Evolutionary conservation across 2,888 invertebrate genomes (phyloP).

Genomic region (Pseudanteris insignis): DNA sequence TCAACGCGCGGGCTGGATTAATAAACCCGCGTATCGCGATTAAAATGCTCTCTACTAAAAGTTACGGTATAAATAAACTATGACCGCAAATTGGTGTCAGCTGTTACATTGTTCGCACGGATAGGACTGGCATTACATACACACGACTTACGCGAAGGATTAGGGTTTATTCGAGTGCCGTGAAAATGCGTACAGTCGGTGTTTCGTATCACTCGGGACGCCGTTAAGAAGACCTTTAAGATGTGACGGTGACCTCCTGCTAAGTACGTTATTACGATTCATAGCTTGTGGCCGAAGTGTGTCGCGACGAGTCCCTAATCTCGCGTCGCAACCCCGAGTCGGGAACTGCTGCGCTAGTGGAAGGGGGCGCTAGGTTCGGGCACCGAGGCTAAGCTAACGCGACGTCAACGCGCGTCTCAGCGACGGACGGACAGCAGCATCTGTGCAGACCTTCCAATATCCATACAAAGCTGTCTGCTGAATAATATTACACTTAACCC

Average conservation of each 20-base stretch:
- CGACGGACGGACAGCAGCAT: constrained; percentile 61
- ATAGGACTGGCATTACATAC: background rate
- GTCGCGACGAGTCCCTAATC: constrained; percentile 48
- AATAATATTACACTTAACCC: constrained; percentile 67
- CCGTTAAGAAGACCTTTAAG: constrained; percentile 37
- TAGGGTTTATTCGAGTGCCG: too few species aligned
- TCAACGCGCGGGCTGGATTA: too few species aligned
- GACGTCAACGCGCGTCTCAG: constrained; percentile 49
- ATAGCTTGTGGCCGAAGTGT: constrained; percentile 51
- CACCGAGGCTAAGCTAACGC: constrained; percentile 48
- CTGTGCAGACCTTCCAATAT: constrained; percentile 63
- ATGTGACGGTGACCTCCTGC: constrained; percentile 41
- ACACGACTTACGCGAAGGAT: too few species aligned
- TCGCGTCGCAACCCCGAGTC: constrained; percentile 46
- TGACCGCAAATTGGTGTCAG: too few species aligned
- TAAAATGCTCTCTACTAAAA: too few species aligned
- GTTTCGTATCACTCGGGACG: constrained; percentile 11
- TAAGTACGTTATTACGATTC: constrained; percentile 60
- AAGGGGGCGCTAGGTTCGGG: too few species aligned
- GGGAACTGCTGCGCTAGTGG: too few species aligned
- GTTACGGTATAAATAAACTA: too few species aligned
- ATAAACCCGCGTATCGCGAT: too few species aligned
- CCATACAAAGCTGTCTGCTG: constrained; percentile 66
- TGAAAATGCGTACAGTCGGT: too few species aligned
- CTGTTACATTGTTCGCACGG: background rate